phyloP scores from a whole-genome alignment of 1,140 invertebrate species.

The Drosophila novamexicana region DNA sequence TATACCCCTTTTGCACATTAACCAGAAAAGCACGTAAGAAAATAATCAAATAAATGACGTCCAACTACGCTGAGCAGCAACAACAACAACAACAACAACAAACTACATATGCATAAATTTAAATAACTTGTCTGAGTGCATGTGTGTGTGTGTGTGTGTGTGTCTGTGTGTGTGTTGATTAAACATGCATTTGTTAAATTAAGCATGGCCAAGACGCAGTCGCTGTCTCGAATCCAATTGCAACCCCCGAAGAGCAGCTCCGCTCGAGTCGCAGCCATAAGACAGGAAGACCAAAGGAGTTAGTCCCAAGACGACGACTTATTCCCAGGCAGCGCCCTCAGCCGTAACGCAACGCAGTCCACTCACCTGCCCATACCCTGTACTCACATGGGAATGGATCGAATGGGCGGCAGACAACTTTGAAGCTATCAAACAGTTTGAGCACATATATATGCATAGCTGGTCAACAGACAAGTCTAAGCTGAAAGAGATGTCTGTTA shows the following conservation, averaged over 20 bases:
- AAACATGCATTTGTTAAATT: constrained; percentile 62
- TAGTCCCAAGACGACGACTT: constrained; percentile 6
- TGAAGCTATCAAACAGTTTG: too few relatives aligned
- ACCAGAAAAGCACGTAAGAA: too few relatives aligned
- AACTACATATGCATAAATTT: constrained; percentile 34
- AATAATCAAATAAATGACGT: constrained; percentile 24
- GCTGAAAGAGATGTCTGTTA: too few relatives aligned
- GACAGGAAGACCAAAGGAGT: constrained; percentile 29
- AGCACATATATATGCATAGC: too few relatives aligned
- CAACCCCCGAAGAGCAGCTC: constrained; percentile 17
- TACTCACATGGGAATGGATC: neutral
- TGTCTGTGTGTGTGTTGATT: constrained; percentile 35
- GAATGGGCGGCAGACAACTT: too few relatives aligned
- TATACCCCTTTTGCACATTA: too few relatives aligned
- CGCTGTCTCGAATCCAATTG: neutral
- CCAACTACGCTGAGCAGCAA: neutral
- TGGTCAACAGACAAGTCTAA: too few relatives aligned
- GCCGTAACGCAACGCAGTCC: constrained; percentile 51
- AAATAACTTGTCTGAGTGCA: constrained; percentile 22
- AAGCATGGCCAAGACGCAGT: constrained; percentile 39
- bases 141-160: constrained; percentile 1
- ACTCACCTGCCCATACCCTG: neutral
- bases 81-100: neutral
- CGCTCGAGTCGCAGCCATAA: neutral
- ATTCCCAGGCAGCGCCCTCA: constrained; percentile 67